Evolutionary conservation across 1,140 invertebrate species (phyloP), one percentile per base, ranked within the genome.

Genomic region (Cephus cinctus): DNA sequence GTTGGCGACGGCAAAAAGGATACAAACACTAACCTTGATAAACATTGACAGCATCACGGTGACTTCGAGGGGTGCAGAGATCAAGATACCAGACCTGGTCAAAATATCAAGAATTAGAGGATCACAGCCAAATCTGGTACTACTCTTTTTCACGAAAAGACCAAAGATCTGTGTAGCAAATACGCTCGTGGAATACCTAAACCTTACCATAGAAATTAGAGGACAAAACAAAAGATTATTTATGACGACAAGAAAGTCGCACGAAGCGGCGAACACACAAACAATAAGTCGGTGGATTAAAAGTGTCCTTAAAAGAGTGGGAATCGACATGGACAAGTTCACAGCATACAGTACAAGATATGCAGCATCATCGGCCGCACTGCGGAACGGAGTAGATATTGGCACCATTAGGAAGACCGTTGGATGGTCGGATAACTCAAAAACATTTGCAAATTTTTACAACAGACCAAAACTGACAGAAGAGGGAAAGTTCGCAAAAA

Each of bases 11-110:
- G 41, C 41, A 4, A 19, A 43, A n/a, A 19, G 41, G 9, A 23
- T 43, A n/a, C 41, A 43, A 14, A 43, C 41, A 23, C 23, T 43
- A 4, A 14, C 6, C 8, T 11, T 22, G 27, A 43, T 43, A 21
- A 43, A 43, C 12, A 22, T 43, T 25, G 21, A 43, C 12, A 43
- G 16, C 18, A 43, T 43, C 12, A 22, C n/a, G 3, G 23, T 22
- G n/a, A 11, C n/a, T 14, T 6, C 16, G 12, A 12, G 9, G 11
- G 18, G 22, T n/a, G n/a, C n/a, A 23, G 23, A 25, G 18, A 43
- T n/a, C n/a, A n/a, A n/a, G n/a, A n/a, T n/a, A n/a, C n/a, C n/a
- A n/a, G n/a, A n/a, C n/a, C n/a, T n/a, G n/a, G n/a, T n/a, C n/a
- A n/a, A n/a, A n/a, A n/a, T n/a, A n/a, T n/a, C n/a, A n/a, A n/a